phyloP scores from a whole-genome alignment of 2,888 invertebrate genomes.

The Margaritifera margaritifera region DNA sequence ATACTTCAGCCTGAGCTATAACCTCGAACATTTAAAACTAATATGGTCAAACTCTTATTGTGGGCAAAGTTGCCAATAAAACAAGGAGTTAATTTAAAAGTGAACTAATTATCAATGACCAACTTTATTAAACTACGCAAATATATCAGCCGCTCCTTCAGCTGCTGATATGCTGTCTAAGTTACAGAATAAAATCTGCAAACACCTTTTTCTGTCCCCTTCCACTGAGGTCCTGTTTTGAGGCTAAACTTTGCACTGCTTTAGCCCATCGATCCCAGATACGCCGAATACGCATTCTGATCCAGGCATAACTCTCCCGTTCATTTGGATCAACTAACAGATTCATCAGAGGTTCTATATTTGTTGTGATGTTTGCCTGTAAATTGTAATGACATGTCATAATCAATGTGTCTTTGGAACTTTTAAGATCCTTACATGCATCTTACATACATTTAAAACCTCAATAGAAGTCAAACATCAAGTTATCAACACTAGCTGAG shows the following conservation, averaged over 20 bases:
- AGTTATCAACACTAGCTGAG: too few relatives aligned
- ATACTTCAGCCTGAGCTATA: too few relatives aligned
- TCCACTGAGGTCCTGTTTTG: conserved; percentile 57
- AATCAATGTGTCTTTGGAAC: too few relatives aligned
- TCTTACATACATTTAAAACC: too few relatives aligned
- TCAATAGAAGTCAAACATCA: too few relatives aligned
- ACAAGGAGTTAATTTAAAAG: neutral
- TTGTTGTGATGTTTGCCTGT: conserved; percentile 60
- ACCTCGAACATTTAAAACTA: too few relatives aligned
- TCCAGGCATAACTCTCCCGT: conserved; percentile 72
- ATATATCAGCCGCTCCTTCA: neutral
- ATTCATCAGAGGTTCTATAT: conserved; percentile 62
- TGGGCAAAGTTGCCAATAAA: too few relatives aligned
- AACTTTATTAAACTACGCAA: neutral
- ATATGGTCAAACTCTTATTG: too few relatives aligned
- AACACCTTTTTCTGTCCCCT: conserved; percentile 64
- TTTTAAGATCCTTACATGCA: too few relatives aligned
- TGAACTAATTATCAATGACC: neutral
- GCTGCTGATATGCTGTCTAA: too few relatives aligned
- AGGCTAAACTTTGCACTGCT: conserved; percentile 53
- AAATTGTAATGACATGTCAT: conserved; percentile 1
- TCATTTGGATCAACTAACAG: conserved; percentile 69
- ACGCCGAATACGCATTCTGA: conserved; percentile 69
- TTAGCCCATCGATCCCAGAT: conserved; percentile 69
- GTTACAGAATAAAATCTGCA: neutral